Base-by-base conservation (phyloP, 1,140 invertebrate genomes). In the Conus betulinus region DNA sequence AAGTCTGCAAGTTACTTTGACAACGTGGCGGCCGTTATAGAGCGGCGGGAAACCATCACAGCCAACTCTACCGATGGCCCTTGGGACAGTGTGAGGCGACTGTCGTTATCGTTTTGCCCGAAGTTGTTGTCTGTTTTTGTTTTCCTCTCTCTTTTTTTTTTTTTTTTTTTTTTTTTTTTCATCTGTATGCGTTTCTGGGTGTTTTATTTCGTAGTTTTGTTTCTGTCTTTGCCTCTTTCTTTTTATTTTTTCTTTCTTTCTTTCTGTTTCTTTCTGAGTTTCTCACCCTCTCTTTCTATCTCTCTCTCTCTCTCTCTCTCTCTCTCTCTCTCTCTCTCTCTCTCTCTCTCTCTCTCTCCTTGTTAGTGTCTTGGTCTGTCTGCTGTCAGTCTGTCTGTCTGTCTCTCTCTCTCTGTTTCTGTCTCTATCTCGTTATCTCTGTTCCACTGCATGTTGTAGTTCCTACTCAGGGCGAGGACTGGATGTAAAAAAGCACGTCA, bases 11-110 rank as follows among this genome's bases (percentile, higher is more conserved):
- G 5, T 17, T 39, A 57, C 39, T 87, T 87, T 53, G 85, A 87
- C 85, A 87, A 87, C 74, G 85, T 87, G 53, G 85, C 71, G 23
- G 67, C 74, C 0, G n/a, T 87, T 1, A 17, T 57, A n/a, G 85
- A 87, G 53, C 78, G 51, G 7, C 55, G 25, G 23, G 71, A 74
- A 55, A 71, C 57, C 53, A 25, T 78, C 51, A 5, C 55, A 11
- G 5, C 20, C 53, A 60, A 53, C 85, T 74, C 10, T 15, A 55
- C 52, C 17, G 82, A 53, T 25, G n/a, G 11, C 4, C 53, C 1
- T 55, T 5, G 10, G 51, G 39, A 52, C 23, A 55, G 55, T 57
- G 52, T 76, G n/a, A 51, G 52, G 13, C 20, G 17, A 83, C 20
- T 53, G 27, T 27, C 0, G 63, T 76, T 52, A 23, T 39, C 13